phyloP scores from a whole-genome alignment of 2,797 vertebrate genomes.

The Artibeus jamaicensis region DNA sequence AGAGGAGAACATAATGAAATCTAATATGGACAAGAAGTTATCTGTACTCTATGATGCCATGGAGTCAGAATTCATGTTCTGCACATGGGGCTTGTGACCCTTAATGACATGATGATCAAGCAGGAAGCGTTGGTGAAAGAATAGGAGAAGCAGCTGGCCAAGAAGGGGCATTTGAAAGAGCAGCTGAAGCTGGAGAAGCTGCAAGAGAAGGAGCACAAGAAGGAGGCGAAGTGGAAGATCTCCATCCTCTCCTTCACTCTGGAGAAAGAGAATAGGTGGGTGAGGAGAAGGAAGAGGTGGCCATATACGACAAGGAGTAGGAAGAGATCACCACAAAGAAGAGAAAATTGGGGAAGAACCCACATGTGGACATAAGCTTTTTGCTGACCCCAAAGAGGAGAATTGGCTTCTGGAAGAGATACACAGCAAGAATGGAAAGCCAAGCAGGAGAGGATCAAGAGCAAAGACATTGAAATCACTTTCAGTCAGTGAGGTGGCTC shows the following conservation, averaged over 20 bases:
- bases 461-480: conserved; percentile 88
- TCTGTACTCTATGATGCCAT: conserved; percentile 92
- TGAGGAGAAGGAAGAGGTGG: not conserved
- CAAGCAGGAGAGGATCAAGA: conserved; percentile 91
- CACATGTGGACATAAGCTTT: conserved; percentile 93
- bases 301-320: not conserved
- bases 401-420: conserved; percentile 90
- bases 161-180: conserved; percentile 90
- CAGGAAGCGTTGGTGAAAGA: conserved; percentile 92
- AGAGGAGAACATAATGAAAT: conserved; percentile 90
- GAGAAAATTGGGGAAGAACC: conserved; percentile 91
- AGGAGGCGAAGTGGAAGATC: conserved; percentile 88
- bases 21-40: conserved; percentile 93
- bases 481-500: conserved; percentile 95
- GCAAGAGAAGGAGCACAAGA: conserved; percentile 82
- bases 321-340: conserved; percentile 75
- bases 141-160: conserved; percentile 90
- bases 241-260: conserved; percentile 81
- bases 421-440: conserved; percentile 89
- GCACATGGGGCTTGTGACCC: conserved; percentile 91
- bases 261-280: not conserved
- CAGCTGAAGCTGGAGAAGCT: conserved; percentile 78
- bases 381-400: conserved; percentile 92
- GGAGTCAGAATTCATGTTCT: conserved; percentile 91
- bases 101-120: conserved; percentile 93